Percentiles rank a stretch among this genome's conserved stretches.
These are phyloP conservation scores for Elachura formosa DNA, from an alignment of 2,113 vertebrate genomes.

Conservation along the genomic window DNA sequence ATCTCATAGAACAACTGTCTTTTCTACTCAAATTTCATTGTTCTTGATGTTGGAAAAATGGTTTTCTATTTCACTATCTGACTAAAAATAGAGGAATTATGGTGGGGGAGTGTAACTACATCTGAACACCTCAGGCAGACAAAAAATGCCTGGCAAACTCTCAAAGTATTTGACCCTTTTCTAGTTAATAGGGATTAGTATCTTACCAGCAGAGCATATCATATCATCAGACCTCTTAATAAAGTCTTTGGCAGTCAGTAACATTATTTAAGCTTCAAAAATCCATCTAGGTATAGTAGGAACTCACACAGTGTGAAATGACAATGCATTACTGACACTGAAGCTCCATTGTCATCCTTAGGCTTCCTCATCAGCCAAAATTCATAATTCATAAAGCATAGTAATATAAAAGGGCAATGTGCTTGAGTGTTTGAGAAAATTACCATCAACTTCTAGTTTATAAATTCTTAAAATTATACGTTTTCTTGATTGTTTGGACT, in stretches of 20 bases:
- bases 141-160: background rate
- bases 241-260: background rate
- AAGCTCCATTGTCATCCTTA: conserved; percentile 34
- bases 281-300: background rate
- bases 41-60: conserved; percentile 33
- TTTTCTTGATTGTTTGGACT: conserved; percentile 55
- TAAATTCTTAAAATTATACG: conserved; percentile 57
- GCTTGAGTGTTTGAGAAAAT: conserved; percentile 60
- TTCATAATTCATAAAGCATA: conserved; percentile 68
- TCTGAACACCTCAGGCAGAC: background rate
- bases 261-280: conserved; percentile 31
- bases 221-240: background rate
- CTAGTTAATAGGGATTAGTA: background rate
- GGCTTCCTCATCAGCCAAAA: conserved; percentile 61
- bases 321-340: conserved; percentile 27
- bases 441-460: conserved; percentile 48
- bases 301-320: conserved; percentile 49
- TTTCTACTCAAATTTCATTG: conserved; percentile 50
- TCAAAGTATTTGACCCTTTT: background rate
- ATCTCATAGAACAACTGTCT: conserved; percentile 59
- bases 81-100: background rate
- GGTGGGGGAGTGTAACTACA: background rate
- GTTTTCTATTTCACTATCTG: conserved; percentile 10
- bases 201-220: background rate
- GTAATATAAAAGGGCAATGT: conserved; percentile 53